Percentiles rank a stretch among this genome's conserved stretches.
Conservation (phyloP, 2,797 vertebrate genomes). For the Dipus sagitta region DNA sequence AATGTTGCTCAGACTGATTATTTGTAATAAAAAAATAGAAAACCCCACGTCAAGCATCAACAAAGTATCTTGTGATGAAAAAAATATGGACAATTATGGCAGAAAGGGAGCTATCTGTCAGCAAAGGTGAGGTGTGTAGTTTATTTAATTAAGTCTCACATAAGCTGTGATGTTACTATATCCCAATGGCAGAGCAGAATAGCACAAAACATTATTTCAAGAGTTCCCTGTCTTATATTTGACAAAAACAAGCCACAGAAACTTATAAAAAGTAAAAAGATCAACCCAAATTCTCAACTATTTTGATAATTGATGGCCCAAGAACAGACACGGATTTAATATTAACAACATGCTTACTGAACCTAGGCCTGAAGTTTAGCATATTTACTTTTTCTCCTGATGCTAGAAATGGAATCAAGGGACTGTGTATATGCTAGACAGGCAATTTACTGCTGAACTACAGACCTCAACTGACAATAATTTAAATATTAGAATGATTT, state of each 20-base stretch:
- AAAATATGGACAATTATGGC: background rate
- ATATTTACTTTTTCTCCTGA: no score
- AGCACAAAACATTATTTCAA: background rate
- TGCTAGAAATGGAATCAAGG: no score
- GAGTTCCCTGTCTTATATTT: background rate
- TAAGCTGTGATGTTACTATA: background rate
- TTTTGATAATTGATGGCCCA: no score
- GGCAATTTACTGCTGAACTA: no score
- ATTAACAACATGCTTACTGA: background rate
- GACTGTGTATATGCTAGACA: no score
- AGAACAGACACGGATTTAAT: background rate
- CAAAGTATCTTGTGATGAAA: slow-evolving; percentile 19
- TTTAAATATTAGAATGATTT: no score
- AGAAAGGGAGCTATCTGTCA: background rate
- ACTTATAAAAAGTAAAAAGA: background rate
- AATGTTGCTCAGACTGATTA: background rate
- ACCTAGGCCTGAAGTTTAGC: background rate
- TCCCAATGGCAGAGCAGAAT: background rate
- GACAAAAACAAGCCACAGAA: slow-evolving; percentile 29
- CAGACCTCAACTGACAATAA: no score
- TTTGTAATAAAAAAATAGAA: slow-evolving; percentile 18
- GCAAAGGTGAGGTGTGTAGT: background rate
- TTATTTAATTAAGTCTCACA: slow-evolving; percentile 9
- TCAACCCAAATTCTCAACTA: no score
- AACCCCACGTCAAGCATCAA: background rate